Percentiles rank a stretch among this genome's conserved stretches.
Conservation (phyloP, 2,888 invertebrate species). For the Lasius fuliginosus region DNA sequence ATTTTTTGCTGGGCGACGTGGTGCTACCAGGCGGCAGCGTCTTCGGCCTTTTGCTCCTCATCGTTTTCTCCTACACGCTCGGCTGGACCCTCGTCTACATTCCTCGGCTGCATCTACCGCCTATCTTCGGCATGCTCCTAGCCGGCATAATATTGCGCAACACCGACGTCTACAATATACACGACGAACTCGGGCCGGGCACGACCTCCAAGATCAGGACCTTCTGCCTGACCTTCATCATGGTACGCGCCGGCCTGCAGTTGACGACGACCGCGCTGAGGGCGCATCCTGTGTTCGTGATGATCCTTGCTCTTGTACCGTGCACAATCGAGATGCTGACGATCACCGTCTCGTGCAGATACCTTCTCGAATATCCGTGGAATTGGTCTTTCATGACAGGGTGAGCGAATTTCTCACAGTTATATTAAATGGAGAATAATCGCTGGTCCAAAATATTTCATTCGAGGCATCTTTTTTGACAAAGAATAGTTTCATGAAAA, state of each 20-base stretch:
- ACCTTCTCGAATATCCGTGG: slow-evolving; percentile 80
- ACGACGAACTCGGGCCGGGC: slow-evolving; percentile 75
- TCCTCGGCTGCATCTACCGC: slow-evolving; percentile 86
- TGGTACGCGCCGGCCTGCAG: slow-evolving; percentile 82
- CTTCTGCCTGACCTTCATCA: slow-evolving; percentile 81
- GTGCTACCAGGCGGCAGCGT: slow-evolving; percentile 78
- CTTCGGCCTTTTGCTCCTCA: slow-evolving; percentile 78
- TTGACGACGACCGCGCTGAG: slow-evolving; percentile 79
- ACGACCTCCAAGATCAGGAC: slow-evolving; percentile 79
- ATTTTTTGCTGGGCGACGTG: slow-evolving; percentile 76
- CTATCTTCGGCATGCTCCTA: slow-evolving; percentile 89
- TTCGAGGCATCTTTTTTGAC: too few relatives aligned
- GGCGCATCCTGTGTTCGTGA: slow-evolving; percentile 76
- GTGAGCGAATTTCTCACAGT: slow-evolving; percentile 69
- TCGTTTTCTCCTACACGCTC: slow-evolving; percentile 77
- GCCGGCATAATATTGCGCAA: slow-evolving; percentile 85
- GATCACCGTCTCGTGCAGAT: slow-evolving; percentile 73
- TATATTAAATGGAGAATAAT: not conserved
- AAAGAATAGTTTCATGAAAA: too few relatives aligned
- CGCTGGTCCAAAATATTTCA: not conserved
- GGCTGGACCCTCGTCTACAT: slow-evolving; percentile 80
- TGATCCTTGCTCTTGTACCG: slow-evolving; percentile 79
- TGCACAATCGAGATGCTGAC: slow-evolving; percentile 79
- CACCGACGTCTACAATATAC: slow-evolving; percentile 76
- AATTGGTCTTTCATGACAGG: slow-evolving; percentile 83